phyloP scores from a whole-genome alignment of 37 sponge, comb jelly and placozoan species.

The Aphrocallistes beatrix region DNA sequence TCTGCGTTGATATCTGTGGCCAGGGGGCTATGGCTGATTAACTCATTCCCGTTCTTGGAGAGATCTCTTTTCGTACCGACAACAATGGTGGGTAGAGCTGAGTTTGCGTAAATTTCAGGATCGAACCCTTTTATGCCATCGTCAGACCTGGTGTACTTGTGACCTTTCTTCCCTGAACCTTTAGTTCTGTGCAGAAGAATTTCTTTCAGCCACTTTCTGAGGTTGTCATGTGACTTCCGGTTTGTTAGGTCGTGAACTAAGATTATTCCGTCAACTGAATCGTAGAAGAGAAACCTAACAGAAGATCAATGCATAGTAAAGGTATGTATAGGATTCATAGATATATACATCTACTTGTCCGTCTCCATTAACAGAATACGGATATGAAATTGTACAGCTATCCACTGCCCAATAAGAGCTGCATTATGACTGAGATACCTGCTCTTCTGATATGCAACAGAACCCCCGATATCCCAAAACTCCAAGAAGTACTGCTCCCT shows the following conservation, averaged over 20 bases:
- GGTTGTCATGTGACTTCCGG: conserved; percentile 73
- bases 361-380: background rate
- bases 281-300: background rate
- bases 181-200: background rate
- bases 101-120: conserved; percentile 59
- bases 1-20: background rate
- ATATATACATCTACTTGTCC: background rate
- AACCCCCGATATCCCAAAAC: conserved; percentile 93
- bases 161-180: background rate
- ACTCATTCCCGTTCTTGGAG: conserved; percentile 3
- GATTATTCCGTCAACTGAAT: conserved; percentile 51
- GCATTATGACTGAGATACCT: conserved; percentile 28
- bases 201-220: conserved; percentile 72
- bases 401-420: no score
- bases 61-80: conserved; percentile 58
- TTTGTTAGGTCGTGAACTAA: conserved; percentile 92
- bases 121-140: conserved; percentile 36
- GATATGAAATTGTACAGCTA: no score
- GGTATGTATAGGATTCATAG: background rate
- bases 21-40: background rate
- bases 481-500: conserved; percentile 65
- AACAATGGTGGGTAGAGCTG: conserved; percentile 59
- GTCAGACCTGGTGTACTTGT: background rate
- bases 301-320: background rate
- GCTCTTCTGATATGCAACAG: conserved; percentile 55